Base-by-base conservation (phyloP, 2,888 invertebrate species). In the Auanema freiburgensis region DNA sequence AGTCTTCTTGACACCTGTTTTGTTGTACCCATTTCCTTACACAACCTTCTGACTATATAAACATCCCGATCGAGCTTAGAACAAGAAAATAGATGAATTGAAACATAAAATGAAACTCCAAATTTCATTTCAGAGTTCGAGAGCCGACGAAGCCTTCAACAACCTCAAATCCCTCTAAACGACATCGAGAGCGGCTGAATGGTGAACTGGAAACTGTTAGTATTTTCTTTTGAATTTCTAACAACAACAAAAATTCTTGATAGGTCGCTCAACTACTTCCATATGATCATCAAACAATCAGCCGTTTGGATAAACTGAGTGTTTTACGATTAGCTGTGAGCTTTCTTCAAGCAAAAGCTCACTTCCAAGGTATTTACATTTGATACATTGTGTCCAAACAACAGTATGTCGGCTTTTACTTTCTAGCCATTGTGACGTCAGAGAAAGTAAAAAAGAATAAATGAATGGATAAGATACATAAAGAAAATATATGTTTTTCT, bases 341-440 rank as follows among this genome's bases (percentile, higher is more conserved):
- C 88, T 99, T 96, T 86, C 89, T 98, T 80, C 90, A 97, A 83
- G 97, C 95, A 84, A 98, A 98, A 88, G 94, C 95, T 87, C 98
- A 97, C 88, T 98, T 98, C 88, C 95, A 96, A 91, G 94, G 97
- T 97, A 87, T 88, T 33, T 33, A 33, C 33, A n/a, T 33, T 33
- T 33, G 33, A 33, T 33, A 33, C 33, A 33, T 33, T 33, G 4
- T 33, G 8, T 33, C 8, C 33, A 33, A 33, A 33, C 33, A 33
- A 33, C 33, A 33, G 3, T 33, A 8, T 5, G 33, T 33, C 33
- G 33, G 33, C 8, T 33, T 5, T 33, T 33, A 8, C 33, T 33
- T 33, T 33, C 33, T 33, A 33, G 4, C 33, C 33, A 33, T 33
- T 33, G 33, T 33, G 33, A 33, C 33, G 33, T 33, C 3, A 33